phyloP scores from a whole-genome alignment of 2,888 invertebrate species.

The Oligia fasciuncula region DNA sequence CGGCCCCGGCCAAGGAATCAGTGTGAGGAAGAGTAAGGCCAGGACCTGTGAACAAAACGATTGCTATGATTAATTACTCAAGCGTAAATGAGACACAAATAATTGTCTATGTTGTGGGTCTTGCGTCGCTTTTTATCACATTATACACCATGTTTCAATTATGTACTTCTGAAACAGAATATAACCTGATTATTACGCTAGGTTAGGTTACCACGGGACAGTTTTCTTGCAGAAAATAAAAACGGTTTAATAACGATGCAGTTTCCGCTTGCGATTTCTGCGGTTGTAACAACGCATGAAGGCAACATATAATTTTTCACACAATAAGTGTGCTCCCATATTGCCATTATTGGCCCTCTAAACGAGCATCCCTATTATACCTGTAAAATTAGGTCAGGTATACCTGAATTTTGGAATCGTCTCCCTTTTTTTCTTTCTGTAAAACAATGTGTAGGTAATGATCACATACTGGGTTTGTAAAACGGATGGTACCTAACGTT shows the following conservation, averaged over 20 bases:
- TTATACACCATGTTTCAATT: not conserved
- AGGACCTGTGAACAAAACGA: constrained; percentile 91
- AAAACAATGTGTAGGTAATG: not conserved
- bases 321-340: not conserved
- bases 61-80: constrained; percentile 1
- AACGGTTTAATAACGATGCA: not conserved
- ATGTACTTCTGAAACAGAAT: not conserved
- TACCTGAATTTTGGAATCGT: not conserved
- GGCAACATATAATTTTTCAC: not conserved
- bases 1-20: constrained; percentile 97
- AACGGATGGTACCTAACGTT: not conserved
- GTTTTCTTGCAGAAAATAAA: not conserved
- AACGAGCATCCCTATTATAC: not conserved
- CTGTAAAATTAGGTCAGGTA: constrained; percentile 20
- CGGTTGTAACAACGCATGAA: not conserved
- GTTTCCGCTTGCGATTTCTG: not conserved
- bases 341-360: not conserved
- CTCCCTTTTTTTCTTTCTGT: not conserved
- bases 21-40: constrained; percentile 94
- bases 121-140: not conserved
- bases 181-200: not conserved
- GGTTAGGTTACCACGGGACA: not conserved
- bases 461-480: not conserved
- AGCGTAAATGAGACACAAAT: not conserved
- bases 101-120: not conserved